Evolutionary conservation across 2,797 vertebrate species (phyloP).

Genomic region (Clamator glandarius): DNA sequence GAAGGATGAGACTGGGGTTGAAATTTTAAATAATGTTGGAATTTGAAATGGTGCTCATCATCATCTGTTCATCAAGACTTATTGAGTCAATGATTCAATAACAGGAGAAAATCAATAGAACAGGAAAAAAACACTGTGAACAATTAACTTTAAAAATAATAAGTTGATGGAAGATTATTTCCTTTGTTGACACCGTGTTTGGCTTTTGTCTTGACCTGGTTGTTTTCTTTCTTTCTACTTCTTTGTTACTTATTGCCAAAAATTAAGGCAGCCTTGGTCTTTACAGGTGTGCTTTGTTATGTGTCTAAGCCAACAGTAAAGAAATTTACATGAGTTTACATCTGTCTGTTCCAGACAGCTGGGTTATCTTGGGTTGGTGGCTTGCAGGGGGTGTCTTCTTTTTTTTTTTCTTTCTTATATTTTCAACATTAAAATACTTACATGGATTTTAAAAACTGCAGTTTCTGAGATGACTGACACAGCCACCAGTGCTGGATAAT

Average conservation of each 20-base stretch:
- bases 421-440: not conserved
- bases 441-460: not conserved
- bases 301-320: not conserved
- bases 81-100: not conserved
- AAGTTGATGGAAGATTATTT: not conserved
- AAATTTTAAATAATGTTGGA: not conserved
- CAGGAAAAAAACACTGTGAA: not conserved
- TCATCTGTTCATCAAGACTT: not conserved
- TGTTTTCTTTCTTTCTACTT: not conserved
- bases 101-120: not conserved
- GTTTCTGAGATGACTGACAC: not conserved
- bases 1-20: not conserved
- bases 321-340: not conserved
- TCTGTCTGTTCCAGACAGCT: not conserved
- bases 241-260: not conserved
- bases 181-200: not conserved
- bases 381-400: rapidly evolving
- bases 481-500: not conserved
- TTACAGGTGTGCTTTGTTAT: not conserved
- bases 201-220: not conserved
- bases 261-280: not conserved
- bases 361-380: not conserved
- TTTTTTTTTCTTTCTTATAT: too few relatives aligned
- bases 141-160: not conserved
- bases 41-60: not conserved